Conservation (phyloP, 2,113 vertebrate species). For the Lamprotornis superbus region DNA sequence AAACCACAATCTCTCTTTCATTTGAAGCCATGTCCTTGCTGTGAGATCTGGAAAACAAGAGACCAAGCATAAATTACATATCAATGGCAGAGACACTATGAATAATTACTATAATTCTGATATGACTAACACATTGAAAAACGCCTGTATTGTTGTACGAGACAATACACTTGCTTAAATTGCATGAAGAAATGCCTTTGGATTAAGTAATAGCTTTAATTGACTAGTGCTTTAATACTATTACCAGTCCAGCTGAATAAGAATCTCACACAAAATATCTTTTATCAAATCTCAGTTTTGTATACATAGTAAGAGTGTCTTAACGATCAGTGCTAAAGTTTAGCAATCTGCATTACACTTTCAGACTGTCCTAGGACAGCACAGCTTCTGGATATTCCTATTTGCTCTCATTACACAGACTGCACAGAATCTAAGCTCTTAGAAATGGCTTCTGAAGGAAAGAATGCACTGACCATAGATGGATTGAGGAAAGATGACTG, state of each 20-base stretch:
- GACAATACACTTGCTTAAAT: neutral
- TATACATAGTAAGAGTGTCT: neutral
- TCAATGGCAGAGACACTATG: neutral
- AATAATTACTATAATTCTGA: conserved; percentile 11
- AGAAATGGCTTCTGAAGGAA: neutral
- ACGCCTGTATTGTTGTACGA: neutral
- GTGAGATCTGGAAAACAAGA: conserved; percentile 75
- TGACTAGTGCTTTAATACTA: neutral
- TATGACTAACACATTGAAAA: neutral
- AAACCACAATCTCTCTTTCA: conserved; percentile 90
- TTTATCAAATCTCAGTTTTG: neutral
- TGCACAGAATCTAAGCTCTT: neutral
- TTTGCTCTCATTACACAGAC: neutral
- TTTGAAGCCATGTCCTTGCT: conserved; percentile 79
- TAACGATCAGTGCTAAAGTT: neutral
- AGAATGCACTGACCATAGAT: neutral
- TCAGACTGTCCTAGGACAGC: neutral
- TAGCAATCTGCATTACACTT: neutral
- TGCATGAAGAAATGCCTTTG: neutral
- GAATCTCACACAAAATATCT: neutral
- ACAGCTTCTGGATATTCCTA: neutral
- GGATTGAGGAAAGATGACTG: neutral
- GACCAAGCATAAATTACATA: neutral
- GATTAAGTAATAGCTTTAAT: neutral
- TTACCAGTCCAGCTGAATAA: neutral